Percentiles rank a stretch among this genome's conserved stretches.
Evolutionary conservation across 2,888 invertebrate species (phyloP).

Genomic region (Troides oblongomaculatus): DNA sequence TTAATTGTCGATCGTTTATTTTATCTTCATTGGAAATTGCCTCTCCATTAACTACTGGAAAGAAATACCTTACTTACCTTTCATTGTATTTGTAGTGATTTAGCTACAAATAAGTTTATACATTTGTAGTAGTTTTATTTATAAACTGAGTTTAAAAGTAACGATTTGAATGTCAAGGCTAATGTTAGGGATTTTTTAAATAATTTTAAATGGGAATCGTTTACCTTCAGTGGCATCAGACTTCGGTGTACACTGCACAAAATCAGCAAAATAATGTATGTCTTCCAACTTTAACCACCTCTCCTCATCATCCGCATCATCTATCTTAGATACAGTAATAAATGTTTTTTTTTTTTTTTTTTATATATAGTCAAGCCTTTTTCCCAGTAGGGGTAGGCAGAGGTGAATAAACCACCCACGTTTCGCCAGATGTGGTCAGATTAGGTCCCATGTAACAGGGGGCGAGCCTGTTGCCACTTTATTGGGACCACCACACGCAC

Average conservation of each 20-base stretch:
- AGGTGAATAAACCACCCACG: no score
- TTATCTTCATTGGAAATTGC: not conserved
- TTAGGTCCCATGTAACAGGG: no score
- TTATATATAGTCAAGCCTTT: no score
- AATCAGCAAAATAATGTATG: not conserved
- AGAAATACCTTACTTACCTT: no score
- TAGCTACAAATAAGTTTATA: no score
- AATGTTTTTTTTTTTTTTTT: no score
- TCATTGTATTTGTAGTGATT: no score
- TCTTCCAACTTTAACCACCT: not conserved
- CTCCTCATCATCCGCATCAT: not conserved
- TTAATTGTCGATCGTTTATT: not conserved
- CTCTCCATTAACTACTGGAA: not conserved
- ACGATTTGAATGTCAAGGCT: not conserved
- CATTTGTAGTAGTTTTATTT: not conserved
- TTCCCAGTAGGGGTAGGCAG: no score
- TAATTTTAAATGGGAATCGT: not conserved
- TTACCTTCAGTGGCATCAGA: not conserved
- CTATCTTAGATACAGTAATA: no score
- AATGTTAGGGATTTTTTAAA: not conserved
- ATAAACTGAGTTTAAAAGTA: not conserved
- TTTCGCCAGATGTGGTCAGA: no score
- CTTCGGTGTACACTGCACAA: not conserved
- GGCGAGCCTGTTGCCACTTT: no score
- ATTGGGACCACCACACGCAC: no score